Base-by-base conservation (phyloP, 2,113 vertebrate genomes). In the Chrysemys picta region DNA sequence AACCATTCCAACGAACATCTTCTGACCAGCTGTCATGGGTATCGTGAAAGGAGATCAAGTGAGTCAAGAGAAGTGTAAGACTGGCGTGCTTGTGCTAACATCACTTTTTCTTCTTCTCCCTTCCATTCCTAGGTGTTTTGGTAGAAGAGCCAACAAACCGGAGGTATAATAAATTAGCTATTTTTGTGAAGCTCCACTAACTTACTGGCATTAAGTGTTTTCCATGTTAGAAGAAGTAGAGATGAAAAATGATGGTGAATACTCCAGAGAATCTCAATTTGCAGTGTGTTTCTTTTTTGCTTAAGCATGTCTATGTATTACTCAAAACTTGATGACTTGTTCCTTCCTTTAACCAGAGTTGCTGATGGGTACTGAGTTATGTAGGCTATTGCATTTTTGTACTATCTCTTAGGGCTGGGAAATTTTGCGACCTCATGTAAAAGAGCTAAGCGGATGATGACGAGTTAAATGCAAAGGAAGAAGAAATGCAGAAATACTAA, bases 141-240 rank as follows among this genome's bases (percentile, higher is more conserved):
- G 1, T 78, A 93, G 93, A 83, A 93, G 10, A 38, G 65, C 27
- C 45, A 81, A 53, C n/a, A 94, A 82, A 69, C 12, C 56, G 11
- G 24, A 89, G 29, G 82, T 92, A 45, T 50, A 84, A 38, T 54
- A 80, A 21, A 88, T 89, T 75, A 47, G 84, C n/a, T 84, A 22
- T 4, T 49, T 92, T 87, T 78, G 45, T 38, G 93, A 76, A 80
- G 53, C 17, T 80, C 56, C 6, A 2, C 80, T 91, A 83, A 22
- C 54, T 94, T 56, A 22, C 57, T 56, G 80, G 0, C 52, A 6
- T 84, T 49, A 65, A 29, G 78, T 52, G 80, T 54, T 35, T 91
- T 82, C 69, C n/a, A 10, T 72, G n/a, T n/a, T 91, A 54, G 62
- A 86, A 93, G 84, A 50, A 95, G 87, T 6, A 88, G n/a, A 88